These are phyloP conservation scores for Hoplodrina ambigua DNA, from an alignment of 2,888 invertebrate species.

Conservation along the genomic window DNA sequence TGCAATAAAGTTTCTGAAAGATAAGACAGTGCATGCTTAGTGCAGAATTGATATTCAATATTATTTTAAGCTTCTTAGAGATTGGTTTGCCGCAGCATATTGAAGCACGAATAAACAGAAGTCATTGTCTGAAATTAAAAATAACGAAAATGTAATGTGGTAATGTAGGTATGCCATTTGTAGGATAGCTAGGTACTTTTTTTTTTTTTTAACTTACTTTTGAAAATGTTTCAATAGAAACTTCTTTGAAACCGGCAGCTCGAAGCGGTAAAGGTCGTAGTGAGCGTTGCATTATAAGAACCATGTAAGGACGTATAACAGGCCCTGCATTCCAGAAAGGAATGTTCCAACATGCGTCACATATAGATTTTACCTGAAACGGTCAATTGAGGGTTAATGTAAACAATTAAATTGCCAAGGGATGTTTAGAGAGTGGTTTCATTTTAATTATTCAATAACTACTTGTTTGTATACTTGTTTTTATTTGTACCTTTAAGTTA, in stretches of 20 bases:
- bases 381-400: background rate
- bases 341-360: constrained; percentile 77
- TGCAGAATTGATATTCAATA: background rate
- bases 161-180: background rate
- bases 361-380: constrained; percentile 71
- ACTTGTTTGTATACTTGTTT: background rate
- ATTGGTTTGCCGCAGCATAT: constrained; percentile 32
- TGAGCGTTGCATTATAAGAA: constrained; percentile 81
- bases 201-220: constrained; percentile 69
- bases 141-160: too few species aligned
- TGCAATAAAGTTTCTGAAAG: background rate
- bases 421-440: background rate
- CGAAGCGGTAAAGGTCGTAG: constrained; percentile 74
- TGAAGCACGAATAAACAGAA: constrained; percentile 42
- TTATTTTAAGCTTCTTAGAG: too few species aligned
- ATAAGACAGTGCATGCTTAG: background rate
- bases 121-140: constrained; percentile 34
- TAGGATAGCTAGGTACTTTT: too few species aligned
- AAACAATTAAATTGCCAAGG: background rate
- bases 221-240: constrained; percentile 81
- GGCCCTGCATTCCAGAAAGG: constrained; percentile 80
- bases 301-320: constrained; percentile 75
- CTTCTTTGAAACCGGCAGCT: constrained; percentile 76
- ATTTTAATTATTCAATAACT: background rate
- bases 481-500: constrained; percentile 51